phyloP scores from a whole-genome alignment of 1,140 invertebrate species.

The Cydia fagiglandana region DNA sequence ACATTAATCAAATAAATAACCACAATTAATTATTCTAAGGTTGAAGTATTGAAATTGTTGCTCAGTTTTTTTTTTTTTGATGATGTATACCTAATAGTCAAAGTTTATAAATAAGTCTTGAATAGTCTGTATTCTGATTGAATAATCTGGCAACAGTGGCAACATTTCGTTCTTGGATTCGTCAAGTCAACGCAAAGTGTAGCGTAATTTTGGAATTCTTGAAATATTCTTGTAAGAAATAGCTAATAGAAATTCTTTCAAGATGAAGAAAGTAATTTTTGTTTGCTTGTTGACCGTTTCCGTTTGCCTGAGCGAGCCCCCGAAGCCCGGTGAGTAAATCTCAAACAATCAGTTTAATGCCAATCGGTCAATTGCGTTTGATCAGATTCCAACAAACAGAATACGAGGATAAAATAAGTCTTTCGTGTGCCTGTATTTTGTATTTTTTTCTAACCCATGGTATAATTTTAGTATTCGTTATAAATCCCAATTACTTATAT shows the following conservation, averaged over 20 bases:
- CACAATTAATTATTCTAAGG: too few relatives aligned
- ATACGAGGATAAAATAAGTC: slow-evolving; percentile 37
- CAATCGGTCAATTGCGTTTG: slow-evolving; percentile 50
- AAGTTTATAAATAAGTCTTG: background rate
- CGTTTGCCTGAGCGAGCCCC: slow-evolving; percentile 51
- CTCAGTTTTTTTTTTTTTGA: background rate
- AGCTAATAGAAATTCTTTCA: slow-evolving; percentile 35
- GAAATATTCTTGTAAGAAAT: slow-evolving; percentile 1
- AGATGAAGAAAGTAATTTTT: slow-evolving; percentile 67
- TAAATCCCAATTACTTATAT: background rate
- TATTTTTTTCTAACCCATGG: background rate
- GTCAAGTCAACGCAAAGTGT: slow-evolving; percentile 3
- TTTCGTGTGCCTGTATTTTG: background rate
- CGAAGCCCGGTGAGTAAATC: slow-evolving; percentile 49
- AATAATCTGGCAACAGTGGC: background rate
- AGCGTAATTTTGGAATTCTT: slow-evolving; percentile 20
- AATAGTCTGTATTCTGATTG: background rate
- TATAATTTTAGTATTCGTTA: background rate
- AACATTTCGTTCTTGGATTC: slow-evolving; percentile 17
- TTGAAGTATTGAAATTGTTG: background rate
- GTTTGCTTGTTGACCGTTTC: slow-evolving; percentile 62
- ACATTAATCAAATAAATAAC: too few relatives aligned
- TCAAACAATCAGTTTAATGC: slow-evolving; percentile 43
- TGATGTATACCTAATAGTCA: background rate
- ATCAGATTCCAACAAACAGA: slow-evolving; percentile 49